phyloP scores from a whole-genome alignment of 2,888 invertebrate species.

The Noctuana brunneofusca region DNA sequence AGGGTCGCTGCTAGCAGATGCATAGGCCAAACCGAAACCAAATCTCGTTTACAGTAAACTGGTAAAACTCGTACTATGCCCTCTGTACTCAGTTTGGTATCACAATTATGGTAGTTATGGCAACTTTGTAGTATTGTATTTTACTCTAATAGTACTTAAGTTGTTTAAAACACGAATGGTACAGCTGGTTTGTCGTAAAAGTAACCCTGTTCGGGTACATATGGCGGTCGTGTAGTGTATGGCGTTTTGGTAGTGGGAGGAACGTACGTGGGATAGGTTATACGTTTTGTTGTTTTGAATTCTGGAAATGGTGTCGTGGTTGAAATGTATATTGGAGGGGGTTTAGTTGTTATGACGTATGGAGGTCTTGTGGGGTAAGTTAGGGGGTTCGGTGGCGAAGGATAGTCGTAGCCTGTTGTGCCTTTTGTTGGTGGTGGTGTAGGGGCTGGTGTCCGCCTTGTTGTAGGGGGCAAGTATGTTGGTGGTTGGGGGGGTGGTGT shows the following conservation, averaged over 20 bases:
- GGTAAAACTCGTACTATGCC: too few species aligned
- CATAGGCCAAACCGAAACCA: too few species aligned
- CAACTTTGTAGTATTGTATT: slow-evolving; percentile 39
- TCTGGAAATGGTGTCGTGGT: slow-evolving; percentile 43
- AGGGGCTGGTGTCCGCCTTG: slow-evolving; percentile 36
- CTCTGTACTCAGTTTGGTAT: slow-evolving; percentile 69
- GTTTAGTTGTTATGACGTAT: slow-evolving; percentile 48
- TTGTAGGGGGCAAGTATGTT: slow-evolving; percentile 39
- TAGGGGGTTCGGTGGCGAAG: slow-evolving; percentile 41
- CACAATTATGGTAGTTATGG: slow-evolving; percentile 66
- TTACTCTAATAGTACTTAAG: slow-evolving; percentile 3
- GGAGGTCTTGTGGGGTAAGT: slow-evolving; percentile 41
- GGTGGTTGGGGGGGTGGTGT: slow-evolving; percentile 40
- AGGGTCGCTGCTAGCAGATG: too few species aligned
- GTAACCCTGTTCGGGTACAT: slow-evolving; percentile 67
- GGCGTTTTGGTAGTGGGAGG: slow-evolving; percentile 46
- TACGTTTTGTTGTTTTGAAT: slow-evolving; percentile 54
- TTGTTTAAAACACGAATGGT: slow-evolving; percentile 62
- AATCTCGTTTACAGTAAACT: too few species aligned
- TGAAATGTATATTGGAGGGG: slow-evolving; percentile 46
- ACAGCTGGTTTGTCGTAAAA: slow-evolving; percentile 73
- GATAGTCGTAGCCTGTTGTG: slow-evolving; percentile 39
- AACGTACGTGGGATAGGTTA: slow-evolving; percentile 48
- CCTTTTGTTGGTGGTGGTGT: slow-evolving; percentile 44
- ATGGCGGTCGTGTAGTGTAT: slow-evolving; percentile 63